Evolutionary conservation across 1,140 invertebrate species (phyloP).

Genomic region (Odontomachus brunneus): DNA sequence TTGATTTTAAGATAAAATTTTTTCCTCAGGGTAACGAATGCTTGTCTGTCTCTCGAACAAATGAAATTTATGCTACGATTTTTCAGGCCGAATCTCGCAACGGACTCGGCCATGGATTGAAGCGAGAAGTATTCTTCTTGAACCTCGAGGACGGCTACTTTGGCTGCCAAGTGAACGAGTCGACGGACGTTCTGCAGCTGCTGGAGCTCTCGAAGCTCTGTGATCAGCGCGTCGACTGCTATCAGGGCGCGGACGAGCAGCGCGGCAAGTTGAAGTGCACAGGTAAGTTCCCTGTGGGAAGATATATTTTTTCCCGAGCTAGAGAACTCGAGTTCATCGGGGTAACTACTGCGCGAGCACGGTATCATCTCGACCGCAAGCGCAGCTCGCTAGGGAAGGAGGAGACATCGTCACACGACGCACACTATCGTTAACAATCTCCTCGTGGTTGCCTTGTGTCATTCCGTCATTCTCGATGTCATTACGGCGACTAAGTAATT

Average conservation of each 20-base stretch:
- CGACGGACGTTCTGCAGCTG: conserved; percentile 96
- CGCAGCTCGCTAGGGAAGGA: not conserved
- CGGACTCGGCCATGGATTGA: conserved; percentile 92
- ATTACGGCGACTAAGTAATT: conserved; percentile 59
- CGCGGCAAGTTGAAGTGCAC: conserved; percentile 96
- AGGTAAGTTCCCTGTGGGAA: conserved; percentile 85
- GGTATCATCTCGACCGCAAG: not conserved
- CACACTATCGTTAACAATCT: conserved; percentile 55
- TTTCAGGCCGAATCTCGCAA: conserved; percentile 90
- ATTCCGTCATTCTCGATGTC: conserved; percentile 37
- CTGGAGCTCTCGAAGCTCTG: conserved; percentile 97
- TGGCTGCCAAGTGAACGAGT: conserved; percentile 98
- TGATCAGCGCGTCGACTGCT: conserved; percentile 95
- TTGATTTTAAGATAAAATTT: too few species aligned
- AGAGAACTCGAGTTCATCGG: not conserved
- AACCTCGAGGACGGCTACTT: conserved; percentile 99
- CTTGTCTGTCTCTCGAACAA: not conserved
- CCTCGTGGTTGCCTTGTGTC: conserved; percentile 36
- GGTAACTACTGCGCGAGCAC: not conserved
- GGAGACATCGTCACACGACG: conserved; percentile 34
- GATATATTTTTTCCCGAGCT: not conserved
- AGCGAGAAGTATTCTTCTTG: conserved; percentile 97
- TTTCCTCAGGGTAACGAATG: too few species aligned
- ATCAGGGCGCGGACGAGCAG: conserved; percentile 95
- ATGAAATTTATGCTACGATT: not conserved